phyloP scores from a whole-genome alignment of 2,888 invertebrate species.

The Stratiomys singularior region DNA sequence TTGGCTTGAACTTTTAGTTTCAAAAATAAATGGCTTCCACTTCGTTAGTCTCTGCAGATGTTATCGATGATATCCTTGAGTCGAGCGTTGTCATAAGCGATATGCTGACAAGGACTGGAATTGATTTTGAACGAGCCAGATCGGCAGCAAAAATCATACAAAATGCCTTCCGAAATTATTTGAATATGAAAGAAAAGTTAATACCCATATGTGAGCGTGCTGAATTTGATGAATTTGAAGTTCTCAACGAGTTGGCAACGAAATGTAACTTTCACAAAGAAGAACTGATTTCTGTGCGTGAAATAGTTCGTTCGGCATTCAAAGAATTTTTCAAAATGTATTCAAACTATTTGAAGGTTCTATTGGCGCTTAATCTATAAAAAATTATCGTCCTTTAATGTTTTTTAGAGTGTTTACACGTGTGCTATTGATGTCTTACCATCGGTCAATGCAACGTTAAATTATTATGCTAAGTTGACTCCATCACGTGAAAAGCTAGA shows the following conservation, averaged over 20 bases:
- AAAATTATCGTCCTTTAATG: background rate
- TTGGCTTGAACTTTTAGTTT: background rate
- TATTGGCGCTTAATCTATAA: background rate
- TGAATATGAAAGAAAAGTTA: conserved; percentile 56
- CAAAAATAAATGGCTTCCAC: background rate
- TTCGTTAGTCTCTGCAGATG: conserved; percentile 57
- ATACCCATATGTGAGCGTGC: conserved; percentile 51
- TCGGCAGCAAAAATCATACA: conserved; percentile 59
- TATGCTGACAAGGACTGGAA: conserved; percentile 59
- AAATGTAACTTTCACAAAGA: conserved; percentile 60
- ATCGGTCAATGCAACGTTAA: background rate
- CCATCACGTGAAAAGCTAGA: conserved; percentile 36
- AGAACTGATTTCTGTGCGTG: conserved; percentile 58
- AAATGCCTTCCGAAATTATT: conserved; percentile 57
- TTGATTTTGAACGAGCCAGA: conserved; percentile 58
- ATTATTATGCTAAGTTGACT: background rate
- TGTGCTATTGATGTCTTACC: conserved; percentile 2
- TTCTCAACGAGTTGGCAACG: conserved; percentile 59
- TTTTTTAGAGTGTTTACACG: background rate
- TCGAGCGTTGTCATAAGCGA: conserved; percentile 55
- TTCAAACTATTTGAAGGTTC: conserved; percentile 58
- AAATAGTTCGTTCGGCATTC: conserved; percentile 61
- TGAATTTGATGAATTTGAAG: conserved; percentile 58
- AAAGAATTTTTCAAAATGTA: conserved; percentile 61
- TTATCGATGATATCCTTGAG: conserved; percentile 60